Evolutionary conservation across 2,113 vertebrate genomes (phyloP).

Genomic region (Oreochromis tanganicae): DNA sequence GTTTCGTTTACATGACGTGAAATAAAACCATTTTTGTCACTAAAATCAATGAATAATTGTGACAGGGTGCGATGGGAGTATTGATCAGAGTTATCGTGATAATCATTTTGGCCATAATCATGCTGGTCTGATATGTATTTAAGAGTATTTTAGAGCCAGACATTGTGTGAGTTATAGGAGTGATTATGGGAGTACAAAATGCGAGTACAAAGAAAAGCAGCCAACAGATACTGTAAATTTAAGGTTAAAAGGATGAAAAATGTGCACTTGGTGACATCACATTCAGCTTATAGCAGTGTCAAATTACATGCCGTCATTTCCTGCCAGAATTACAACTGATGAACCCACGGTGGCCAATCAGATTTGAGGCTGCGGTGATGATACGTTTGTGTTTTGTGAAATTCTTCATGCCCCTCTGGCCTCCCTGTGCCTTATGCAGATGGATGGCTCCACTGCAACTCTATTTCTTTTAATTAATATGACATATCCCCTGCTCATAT

Average conservation of each 20-base stretch:
- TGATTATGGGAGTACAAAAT: neutral
- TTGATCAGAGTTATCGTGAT: neutral
- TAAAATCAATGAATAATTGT: neutral
- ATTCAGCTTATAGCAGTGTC: neutral
- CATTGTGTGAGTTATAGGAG: neutral
- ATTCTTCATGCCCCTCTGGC: constrained; percentile 49
- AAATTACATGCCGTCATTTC: constrained; percentile 20
- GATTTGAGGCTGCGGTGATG: constrained; percentile 45
- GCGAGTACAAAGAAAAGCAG: neutral
- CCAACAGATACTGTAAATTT: neutral
- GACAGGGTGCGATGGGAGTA: neutral
- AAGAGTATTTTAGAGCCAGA: neutral
- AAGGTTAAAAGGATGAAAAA: constrained; percentile 9
- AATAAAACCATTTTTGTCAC: neutral
- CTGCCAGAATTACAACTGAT: constrained; percentile 43
- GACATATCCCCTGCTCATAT: constrained; percentile 73
- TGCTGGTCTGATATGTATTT: neutral
- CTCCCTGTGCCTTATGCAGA: constrained; percentile 36
- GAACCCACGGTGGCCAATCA: constrained; percentile 48
- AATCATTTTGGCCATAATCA: neutral
- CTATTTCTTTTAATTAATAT: constrained; percentile 73
- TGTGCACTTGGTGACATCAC: neutral
- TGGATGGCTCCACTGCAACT: constrained; percentile 60
- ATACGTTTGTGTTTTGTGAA: constrained; percentile 51
- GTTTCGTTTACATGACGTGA: neutral